Percentiles rank a stretch among this genome's conserved stretches.
phyloP scores from a whole-genome alignment of 2,113 vertebrate genomes.

The Anseranas semipalmata region DNA sequence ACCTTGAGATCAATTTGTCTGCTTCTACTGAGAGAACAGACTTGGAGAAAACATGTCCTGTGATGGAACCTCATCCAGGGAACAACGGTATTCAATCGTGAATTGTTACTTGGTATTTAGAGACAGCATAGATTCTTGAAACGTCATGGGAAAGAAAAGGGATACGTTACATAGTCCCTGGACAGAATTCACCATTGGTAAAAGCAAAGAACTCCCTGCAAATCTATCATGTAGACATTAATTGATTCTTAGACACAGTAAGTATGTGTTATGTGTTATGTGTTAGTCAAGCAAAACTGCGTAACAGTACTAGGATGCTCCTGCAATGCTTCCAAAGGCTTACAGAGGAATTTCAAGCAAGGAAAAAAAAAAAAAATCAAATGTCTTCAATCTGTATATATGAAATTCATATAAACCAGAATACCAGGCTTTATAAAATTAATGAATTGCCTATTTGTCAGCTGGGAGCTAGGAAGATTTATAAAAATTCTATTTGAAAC shows the following conservation, averaged over 20 bases:
- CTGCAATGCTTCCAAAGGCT: not conserved
- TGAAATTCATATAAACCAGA: not conserved
- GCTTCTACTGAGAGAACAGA: not conserved
- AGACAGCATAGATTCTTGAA: not conserved
- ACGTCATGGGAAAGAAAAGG: not conserved
- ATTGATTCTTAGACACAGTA: not conserved
- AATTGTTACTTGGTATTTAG: not conserved
- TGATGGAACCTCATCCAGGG: not conserved
- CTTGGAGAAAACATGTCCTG: accelerated
- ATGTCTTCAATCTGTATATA: not conserved
- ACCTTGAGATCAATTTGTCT: not conserved
- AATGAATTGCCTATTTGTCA: not conserved
- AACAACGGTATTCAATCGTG: accelerated
- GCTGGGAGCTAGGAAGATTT: not conserved
- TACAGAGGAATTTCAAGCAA: not conserved
- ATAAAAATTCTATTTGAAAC: not conserved
- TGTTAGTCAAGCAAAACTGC: not conserved
- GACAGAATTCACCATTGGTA: not conserved
- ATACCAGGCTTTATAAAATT: not conserved
- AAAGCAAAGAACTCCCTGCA: not conserved
- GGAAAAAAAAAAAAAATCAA: not conserved
- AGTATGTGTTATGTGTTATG: not conserved
- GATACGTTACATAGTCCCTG: not conserved
- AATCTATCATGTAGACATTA: not conserved
- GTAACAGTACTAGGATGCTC: not conserved